Evolutionary conservation across 1,140 invertebrate species (phyloP).

Genomic region (Monochamus saltuarius): DNA sequence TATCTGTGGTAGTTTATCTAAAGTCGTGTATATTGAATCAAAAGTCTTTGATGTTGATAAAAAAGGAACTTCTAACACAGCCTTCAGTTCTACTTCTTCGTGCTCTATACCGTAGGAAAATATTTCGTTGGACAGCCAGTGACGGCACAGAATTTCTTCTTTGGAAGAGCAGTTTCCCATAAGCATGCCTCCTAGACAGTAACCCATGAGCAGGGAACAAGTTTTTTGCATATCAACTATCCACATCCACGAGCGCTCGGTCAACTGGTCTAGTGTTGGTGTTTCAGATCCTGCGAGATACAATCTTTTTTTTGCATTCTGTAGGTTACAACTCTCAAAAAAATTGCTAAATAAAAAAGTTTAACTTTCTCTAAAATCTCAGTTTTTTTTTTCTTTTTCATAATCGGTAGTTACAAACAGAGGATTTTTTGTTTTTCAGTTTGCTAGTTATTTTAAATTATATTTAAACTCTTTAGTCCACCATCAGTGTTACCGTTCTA

Average conservation of each 20-base stretch:
- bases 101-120: constrained; percentile 59
- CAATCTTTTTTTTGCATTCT: no score
- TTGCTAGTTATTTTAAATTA: no score
- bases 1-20: constrained; percentile 30
- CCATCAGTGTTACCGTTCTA: no score
- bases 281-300: constrained; percentile 51
- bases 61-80: constrained; percentile 29
- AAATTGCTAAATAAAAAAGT: no score
- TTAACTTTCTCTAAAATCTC: no score
- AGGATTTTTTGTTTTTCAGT: no score
- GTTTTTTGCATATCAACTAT: constrained; percentile 63
- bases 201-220: constrained; percentile 62
- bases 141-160: constrained; percentile 54
- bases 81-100: constrained; percentile 28
- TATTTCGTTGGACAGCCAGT: constrained; percentile 59
- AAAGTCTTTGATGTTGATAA: constrained; percentile 18
- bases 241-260: constrained; percentile 60
- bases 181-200: constrained; percentile 61
- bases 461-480: no score
- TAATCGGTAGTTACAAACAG: no score
- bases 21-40: constrained; percentile 26
- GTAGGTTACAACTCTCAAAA: no score
- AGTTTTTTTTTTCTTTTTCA: no score
- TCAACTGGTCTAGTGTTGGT: constrained; percentile 52
- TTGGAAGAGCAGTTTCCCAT: constrained; percentile 54